phyloP scores from a whole-genome alignment of 2,113 vertebrate species.

The Gnathonemus longibarbis region DNA sequence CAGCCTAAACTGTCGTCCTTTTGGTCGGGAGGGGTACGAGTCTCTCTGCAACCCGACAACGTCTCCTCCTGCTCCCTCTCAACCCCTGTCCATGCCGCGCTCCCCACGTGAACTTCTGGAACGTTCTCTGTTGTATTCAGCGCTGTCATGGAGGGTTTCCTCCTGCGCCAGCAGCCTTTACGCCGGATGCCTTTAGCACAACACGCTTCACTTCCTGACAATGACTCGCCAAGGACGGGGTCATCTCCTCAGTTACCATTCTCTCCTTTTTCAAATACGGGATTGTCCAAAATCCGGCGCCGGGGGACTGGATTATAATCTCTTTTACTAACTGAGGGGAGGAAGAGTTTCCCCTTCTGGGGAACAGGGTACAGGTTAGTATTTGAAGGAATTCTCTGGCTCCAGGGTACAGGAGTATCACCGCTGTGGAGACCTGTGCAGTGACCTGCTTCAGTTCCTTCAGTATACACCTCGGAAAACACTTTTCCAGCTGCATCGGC shows the following conservation, averaged over 20 bases:
- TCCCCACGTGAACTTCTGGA: background rate
- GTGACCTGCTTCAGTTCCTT: background rate
- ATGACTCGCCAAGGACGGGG: background rate
- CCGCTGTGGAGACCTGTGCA: background rate
- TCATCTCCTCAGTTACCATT: background rate
- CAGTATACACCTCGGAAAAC: background rate
- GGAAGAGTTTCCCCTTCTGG: background rate
- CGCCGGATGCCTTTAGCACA: background rate
- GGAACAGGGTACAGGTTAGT: background rate
- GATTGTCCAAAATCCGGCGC: background rate
- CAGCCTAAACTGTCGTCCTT: background rate
- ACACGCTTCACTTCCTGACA: background rate
- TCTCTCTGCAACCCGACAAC: background rate
- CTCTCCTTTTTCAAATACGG: background rate
- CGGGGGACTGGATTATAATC: background rate
- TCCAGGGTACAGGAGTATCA: background rate
- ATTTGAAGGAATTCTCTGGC: background rate
- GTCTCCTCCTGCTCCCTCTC: background rate
- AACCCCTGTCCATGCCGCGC: background rate
- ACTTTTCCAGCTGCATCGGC: background rate
- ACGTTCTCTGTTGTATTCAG: background rate
- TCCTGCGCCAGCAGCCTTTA: background rate
- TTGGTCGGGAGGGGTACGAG: background rate
- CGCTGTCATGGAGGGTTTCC: background rate
- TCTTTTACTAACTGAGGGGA: background rate